These are phyloP conservation scores for Pteria penguin DNA, from an alignment of 2,888 invertebrate genomes.

Conservation along the genomic window DNA sequence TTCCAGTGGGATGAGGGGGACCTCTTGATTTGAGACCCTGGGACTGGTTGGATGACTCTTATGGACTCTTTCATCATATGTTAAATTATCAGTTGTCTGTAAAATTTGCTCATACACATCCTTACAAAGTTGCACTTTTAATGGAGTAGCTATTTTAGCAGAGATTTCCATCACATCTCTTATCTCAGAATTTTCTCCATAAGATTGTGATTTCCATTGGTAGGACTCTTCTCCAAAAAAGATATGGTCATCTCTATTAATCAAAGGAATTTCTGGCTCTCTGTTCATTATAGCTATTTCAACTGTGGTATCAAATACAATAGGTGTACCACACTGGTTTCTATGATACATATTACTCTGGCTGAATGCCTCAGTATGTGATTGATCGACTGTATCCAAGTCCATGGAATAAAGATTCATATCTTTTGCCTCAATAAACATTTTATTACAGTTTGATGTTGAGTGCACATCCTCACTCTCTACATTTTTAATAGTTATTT, in stretches of 20 bases:
- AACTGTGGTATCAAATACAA: slow-evolving; percentile 93
- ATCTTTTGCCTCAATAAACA: slow-evolving; percentile 83
- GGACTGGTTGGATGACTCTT: background rate
- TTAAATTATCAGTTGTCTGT: slow-evolving; percentile 78
- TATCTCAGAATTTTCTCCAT: slow-evolving; percentile 21
- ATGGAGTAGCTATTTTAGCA: slow-evolving; percentile 90
- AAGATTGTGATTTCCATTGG: background rate
- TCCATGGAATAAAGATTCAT: slow-evolving; percentile 92
- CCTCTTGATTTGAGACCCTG: slow-evolving; percentile 6
- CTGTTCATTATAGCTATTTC: slow-evolving; percentile 84
- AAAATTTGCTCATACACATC: slow-evolving; percentile 94
- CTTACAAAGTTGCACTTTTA: slow-evolving; percentile 91
- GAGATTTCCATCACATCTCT: slow-evolving; percentile 82
- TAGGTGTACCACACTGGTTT: slow-evolving; percentile 87
- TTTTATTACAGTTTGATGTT: slow-evolving; percentile 32
- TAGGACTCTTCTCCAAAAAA: slow-evolving; percentile 26
- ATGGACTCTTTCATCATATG: slow-evolving; percentile 53
- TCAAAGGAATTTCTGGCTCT: slow-evolving; percentile 47
- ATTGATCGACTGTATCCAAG: slow-evolving; percentile 79
- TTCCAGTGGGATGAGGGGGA: background rate
- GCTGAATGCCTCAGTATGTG: background rate
- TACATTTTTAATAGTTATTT: slow-evolving; percentile 84
- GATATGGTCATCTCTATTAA: slow-evolving; percentile 67
- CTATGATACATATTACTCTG: slow-evolving; percentile 35
- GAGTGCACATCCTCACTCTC: slow-evolving; percentile 59